Percentiles rank a stretch among this genome's conserved stretches.
These are phyloP conservation scores for Aspidoscelis tigris DNA, from an alignment of 2,113 vertebrate genomes.

Conservation along the genomic window DNA sequence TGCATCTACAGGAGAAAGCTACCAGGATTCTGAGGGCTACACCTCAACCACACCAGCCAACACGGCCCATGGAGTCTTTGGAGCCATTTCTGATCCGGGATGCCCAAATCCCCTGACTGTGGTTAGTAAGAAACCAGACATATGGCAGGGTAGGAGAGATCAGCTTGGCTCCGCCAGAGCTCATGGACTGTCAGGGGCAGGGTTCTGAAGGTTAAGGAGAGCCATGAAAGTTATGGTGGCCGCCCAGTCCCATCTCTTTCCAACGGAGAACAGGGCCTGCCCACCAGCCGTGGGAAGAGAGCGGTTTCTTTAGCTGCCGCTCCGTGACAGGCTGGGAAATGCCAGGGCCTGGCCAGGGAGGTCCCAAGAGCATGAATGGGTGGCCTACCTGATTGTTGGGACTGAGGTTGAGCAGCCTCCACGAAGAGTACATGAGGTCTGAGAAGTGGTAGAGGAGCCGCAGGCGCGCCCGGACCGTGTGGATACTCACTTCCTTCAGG, in stretches of 20 bases:
- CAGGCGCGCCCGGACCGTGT: slow-evolving; percentile 81
- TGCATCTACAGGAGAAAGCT: no score
- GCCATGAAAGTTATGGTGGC: background rate
- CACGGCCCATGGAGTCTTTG: no score
- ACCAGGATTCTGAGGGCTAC: no score
- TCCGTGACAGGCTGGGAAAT: accelerated
- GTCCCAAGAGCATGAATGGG: no score
- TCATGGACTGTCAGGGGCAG: background rate
- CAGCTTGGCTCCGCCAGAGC: background rate
- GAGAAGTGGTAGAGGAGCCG: slow-evolving; percentile 87
- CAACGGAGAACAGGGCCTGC: background rate
- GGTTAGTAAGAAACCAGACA: no score
- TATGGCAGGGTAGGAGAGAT: no score
- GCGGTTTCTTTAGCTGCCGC: accelerated
- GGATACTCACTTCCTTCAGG: slow-evolving; percentile 83
- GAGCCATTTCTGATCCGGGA: no score
- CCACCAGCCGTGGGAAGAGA: background rate
- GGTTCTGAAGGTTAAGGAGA: no score
- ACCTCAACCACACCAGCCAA: no score
- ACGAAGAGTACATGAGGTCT: slow-evolving; percentile 88
- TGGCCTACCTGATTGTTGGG: slow-evolving; percentile 85
- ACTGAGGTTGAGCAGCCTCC: slow-evolving; percentile 86
- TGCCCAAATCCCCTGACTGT: no score
- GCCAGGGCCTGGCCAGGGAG: background rate
- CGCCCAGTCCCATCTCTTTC: background rate